Evolutionary conservation across 2,113 vertebrate genomes (phyloP).

Genomic region (Muscicapa adusta): DNA sequence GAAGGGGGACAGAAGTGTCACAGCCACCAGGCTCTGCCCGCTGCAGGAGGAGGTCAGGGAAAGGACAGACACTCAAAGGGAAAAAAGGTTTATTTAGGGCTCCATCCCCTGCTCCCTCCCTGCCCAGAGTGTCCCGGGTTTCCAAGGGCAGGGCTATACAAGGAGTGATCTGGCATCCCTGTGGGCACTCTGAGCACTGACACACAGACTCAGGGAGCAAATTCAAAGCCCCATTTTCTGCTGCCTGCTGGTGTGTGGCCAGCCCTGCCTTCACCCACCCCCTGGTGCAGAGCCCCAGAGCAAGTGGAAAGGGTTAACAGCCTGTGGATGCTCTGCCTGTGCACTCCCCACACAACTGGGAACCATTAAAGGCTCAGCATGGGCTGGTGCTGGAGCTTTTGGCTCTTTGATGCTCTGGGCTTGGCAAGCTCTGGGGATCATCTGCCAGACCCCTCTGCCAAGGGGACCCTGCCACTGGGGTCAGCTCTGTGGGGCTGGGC

Average conservation of each 20-base stretch:
- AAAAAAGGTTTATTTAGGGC: background rate
- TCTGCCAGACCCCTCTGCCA: background rate
- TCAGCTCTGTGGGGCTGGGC: background rate
- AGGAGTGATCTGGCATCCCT: background rate
- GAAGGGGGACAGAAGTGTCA: background rate
- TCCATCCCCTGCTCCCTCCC: background rate
- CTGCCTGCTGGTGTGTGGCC: background rate
- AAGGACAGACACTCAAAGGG: background rate
- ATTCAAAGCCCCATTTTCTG: background rate
- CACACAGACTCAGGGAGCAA: background rate
- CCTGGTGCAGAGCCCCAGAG: background rate
- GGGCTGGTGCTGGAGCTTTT: background rate
- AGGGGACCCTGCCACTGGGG: background rate
- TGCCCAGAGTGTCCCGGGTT: background rate
- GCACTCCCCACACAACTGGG: background rate
- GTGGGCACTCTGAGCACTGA: rapidly evolving
- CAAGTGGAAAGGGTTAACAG: background rate
- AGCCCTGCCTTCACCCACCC: background rate
- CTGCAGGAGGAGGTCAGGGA: background rate
- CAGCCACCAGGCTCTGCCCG: rapidly evolving
- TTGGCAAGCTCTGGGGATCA: background rate
- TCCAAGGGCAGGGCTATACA: background rate
- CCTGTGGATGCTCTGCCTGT: background rate
- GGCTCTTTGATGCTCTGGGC: background rate
- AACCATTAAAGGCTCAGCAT: background rate